Conservation (phyloP, 2,888 invertebrate genomes). For the Druceiella hillmani region DNA sequence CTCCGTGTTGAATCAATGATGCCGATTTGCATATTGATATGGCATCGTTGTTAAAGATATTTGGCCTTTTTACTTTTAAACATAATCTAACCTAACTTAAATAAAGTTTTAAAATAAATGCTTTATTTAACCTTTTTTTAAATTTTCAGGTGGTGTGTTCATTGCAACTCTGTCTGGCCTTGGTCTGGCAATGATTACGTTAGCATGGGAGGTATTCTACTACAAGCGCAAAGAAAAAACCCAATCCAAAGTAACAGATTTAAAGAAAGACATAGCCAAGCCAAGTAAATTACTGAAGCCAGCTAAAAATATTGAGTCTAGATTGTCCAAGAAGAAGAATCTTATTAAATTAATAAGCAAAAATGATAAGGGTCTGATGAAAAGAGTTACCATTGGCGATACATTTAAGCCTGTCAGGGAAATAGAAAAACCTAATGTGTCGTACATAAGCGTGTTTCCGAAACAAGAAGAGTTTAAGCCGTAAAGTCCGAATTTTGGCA, state of each 20-base stretch:
- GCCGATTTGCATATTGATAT: too few relatives aligned
- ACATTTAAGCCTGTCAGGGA: constrained; percentile 38
- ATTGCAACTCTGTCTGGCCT: constrained; percentile 84
- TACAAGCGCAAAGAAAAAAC: constrained; percentile 56
- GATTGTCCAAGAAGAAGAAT: constrained; percentile 21
- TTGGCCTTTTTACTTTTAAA: too few relatives aligned
- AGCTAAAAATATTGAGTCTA: constrained; percentile 25
- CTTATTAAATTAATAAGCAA: constrained; percentile 9
- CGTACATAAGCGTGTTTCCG: constrained; percentile 42
- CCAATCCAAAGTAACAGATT: constrained; percentile 30
- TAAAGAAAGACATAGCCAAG: constrained; percentile 26
- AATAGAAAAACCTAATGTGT: constrained; percentile 30
- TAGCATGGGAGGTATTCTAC: constrained; percentile 77
- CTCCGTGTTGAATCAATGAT: too few relatives aligned
- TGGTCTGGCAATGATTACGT: constrained; percentile 76
- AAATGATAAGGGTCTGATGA: constrained; percentile 25
- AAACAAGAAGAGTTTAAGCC: constrained; percentile 35
- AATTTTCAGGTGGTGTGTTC: constrained; percentile 79
- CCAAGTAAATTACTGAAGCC: constrained; percentile 24
- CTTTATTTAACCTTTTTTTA: too few relatives aligned
- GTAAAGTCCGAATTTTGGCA: too few relatives aligned
- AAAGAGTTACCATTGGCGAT: constrained; percentile 43
- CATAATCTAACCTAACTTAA: too few relatives aligned
- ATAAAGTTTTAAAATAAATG: too few relatives aligned
- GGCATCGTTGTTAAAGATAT: too few relatives aligned